Evolutionary conservation across 1,140 invertebrate species (phyloP).

Genomic region (Melanaphis sacchari): DNA sequence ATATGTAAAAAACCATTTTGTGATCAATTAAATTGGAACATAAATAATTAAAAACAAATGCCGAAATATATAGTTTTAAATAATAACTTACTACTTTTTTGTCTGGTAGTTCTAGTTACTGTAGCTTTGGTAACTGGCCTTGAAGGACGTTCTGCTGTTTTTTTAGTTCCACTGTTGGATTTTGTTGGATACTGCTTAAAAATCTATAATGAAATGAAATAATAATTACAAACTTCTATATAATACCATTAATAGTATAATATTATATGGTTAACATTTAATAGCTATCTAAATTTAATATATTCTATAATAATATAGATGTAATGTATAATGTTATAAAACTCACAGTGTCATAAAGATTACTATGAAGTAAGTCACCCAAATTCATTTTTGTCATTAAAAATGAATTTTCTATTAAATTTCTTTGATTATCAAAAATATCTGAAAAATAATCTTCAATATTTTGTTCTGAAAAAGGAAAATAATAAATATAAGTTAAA

Average conservation of each 20-base stretch:
- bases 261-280: neutral
- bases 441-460: constrained; percentile 7
- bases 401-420: constrained; percentile 44
- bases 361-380: neutral
- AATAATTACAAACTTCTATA: neutral
- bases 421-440: neutral
- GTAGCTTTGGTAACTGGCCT: constrained; percentile 11
- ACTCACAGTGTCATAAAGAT: constrained; percentile 37
- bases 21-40: neutral
- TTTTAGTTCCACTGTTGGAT: neutral
- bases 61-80: neutral
- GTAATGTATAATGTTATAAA: neutral
- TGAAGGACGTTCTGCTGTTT: neutral
- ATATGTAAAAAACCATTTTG: neutral
- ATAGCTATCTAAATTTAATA: neutral
- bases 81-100: neutral
- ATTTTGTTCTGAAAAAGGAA: neutral
- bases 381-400: constrained; percentile 52
- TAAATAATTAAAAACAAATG: neutral
- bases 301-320: neutral
- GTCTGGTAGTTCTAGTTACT: neutral
- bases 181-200: neutral
- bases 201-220: neutral
- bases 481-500: neutral
- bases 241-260: neutral